phyloP scores from a whole-genome alignment of 2,888 invertebrate genomes.

The Aspidapion aeneum region DNA sequence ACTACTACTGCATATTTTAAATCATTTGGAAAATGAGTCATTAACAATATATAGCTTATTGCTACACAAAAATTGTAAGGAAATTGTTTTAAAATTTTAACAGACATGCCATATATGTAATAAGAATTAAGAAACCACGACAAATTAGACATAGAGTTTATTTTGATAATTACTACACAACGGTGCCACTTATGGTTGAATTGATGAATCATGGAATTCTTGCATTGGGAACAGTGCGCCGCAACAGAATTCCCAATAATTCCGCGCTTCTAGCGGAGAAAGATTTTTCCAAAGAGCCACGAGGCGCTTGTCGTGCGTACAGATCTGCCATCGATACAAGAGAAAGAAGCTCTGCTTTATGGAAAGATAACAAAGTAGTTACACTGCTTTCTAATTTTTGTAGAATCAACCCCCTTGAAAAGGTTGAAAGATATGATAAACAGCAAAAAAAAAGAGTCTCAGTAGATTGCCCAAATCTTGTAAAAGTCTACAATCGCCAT shows the following conservation, averaged over 20 bases:
- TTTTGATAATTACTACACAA: slow-evolving; percentile 40
- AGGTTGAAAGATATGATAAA: slow-evolving; percentile 11
- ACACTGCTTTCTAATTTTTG: slow-evolving; percentile 7
- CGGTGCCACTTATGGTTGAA: slow-evolving; percentile 28
- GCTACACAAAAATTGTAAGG: no score
- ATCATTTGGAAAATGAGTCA: no score
- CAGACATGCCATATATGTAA: no score
- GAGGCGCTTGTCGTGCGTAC: background rate
- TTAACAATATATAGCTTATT: no score
- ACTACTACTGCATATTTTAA: no score
- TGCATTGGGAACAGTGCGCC: slow-evolving; percentile 34
- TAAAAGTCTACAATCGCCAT: slow-evolving; percentile 16
- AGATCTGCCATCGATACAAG: background rate
- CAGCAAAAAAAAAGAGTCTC: slow-evolving; percentile 12
- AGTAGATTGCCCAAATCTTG: slow-evolving; percentile 13
- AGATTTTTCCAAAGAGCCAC: background rate
- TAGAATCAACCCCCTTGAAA: slow-evolving; percentile 5
- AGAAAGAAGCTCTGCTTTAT: slow-evolving; percentile 10
- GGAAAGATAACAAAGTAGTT: slow-evolving; percentile 19
- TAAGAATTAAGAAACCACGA: no score
- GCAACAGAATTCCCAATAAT: slow-evolving; percentile 33
- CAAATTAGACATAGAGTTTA: slow-evolving; percentile 37
- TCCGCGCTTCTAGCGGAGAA: background rate
- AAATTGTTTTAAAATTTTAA: no score
- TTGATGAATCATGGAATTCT: slow-evolving; percentile 12